phyloP scores from a whole-genome alignment of 2,888 invertebrate species.

The Leucophora obtusa region DNA sequence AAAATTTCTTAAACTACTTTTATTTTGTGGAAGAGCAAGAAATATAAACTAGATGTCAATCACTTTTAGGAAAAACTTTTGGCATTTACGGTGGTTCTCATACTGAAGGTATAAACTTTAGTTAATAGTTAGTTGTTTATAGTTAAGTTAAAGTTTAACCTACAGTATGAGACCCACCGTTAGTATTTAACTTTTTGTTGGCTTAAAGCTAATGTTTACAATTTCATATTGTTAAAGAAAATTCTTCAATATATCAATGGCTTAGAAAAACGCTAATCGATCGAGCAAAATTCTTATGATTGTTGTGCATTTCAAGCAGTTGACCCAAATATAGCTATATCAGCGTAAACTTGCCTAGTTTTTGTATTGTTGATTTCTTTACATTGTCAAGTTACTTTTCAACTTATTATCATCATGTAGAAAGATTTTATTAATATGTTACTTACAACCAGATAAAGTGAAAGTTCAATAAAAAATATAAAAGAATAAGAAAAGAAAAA shows the following conservation, averaged over 20 bases:
- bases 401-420: constrained; percentile 28
- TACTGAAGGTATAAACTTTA: too few species aligned
- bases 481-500: constrained; percentile 36
- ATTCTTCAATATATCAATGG: background rate
- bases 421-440: constrained; percentile 18
- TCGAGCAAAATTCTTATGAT: constrained; percentile 28
- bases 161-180: too few species aligned
- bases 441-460: constrained; percentile 52
- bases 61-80: background rate
- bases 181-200: background rate
- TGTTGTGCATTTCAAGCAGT: constrained; percentile 50
- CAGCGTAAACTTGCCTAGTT: constrained; percentile 18
- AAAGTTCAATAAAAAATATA: constrained; percentile 46
- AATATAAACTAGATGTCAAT: background rate
- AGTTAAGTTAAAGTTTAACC: too few species aligned
- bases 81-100: too few species aligned
- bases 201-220: background rate
- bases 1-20: background rate
- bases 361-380: constrained; percentile 27
- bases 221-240: background rate
- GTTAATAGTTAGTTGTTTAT: too few species aligned
- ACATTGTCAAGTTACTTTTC: constrained; percentile 49
- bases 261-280: background rate
- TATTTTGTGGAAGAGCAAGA: background rate
- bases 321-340: constrained; percentile 52